These are phyloP conservation scores for Salminus brasiliensis DNA, from an alignment of 2,113 vertebrate genomes.

Conservation along the genomic window DNA sequence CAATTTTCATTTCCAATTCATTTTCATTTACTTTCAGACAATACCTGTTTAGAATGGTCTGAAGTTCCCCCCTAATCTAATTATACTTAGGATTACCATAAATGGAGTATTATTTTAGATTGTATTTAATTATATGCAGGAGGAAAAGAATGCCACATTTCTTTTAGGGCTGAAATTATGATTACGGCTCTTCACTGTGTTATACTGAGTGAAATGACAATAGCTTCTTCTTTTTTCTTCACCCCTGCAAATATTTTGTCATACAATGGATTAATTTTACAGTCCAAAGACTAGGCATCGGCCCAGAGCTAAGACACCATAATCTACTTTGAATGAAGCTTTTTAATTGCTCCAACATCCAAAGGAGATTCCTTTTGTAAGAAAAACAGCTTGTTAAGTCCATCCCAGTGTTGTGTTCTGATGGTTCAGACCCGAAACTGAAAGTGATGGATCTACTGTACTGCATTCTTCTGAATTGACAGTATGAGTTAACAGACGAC, in stretches of 20 bases:
- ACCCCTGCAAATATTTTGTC: conserved; percentile 35
- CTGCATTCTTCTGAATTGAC: background rate
- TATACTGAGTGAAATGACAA: conserved; percentile 18
- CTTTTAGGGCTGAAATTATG: conserved; percentile 1
- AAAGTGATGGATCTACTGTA: background rate
- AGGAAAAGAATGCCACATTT: conserved; percentile 25
- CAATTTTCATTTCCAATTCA: conserved; percentile 28
- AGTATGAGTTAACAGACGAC: background rate
- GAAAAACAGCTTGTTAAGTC: background rate
- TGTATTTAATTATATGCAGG: conserved; percentile 35
- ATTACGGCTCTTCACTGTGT: conserved; percentile 17
- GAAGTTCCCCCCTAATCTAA: conserved; percentile 38
- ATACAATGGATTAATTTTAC: conserved; percentile 36
- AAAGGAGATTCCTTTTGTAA: background rate
- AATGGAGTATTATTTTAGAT: conserved; percentile 44
- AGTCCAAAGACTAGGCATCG: conserved; percentile 16
- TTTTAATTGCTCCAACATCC: background rate
- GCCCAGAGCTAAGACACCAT: background rate
- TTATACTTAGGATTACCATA: conserved; percentile 50
- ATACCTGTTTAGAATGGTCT: conserved; percentile 38
- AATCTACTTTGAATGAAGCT: background rate
- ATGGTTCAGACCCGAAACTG: background rate
- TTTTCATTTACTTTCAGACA: conserved; percentile 39
- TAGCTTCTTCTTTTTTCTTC: background rate
- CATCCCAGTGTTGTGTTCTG: background rate